A percentile compares a stretch with the other conserved stretches of the same genome.
These are phyloP conservation scores for Agrochola lychnidis DNA, from an alignment of 2,888 invertebrate species.

Conservation along the genomic window DNA sequence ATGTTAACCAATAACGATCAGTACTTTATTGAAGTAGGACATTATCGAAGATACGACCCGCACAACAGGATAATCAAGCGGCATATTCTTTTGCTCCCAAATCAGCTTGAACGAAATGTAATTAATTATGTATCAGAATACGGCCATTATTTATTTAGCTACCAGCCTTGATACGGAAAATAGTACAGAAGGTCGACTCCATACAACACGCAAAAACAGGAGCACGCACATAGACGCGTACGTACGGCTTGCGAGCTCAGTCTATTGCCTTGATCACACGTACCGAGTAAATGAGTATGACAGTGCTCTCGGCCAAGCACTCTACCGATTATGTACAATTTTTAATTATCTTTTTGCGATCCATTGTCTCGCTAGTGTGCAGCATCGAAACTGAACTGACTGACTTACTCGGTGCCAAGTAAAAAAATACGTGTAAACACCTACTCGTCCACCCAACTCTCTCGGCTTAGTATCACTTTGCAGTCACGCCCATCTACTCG, in stretches of 20 bases:
- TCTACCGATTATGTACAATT: background rate
- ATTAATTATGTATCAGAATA: slow-evolving; percentile 60
- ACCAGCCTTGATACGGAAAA: background rate
- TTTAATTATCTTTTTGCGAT: background rate
- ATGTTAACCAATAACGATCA: background rate
- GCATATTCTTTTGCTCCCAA: slow-evolving; percentile 18
- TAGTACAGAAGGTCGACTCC: background rate
- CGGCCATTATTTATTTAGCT: slow-evolving; percentile 50
- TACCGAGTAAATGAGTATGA: background rate
- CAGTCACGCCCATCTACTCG: too few relatives aligned
- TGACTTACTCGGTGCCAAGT: background rate
- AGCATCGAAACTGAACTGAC: background rate
- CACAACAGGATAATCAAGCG: slow-evolving; percentile 24
- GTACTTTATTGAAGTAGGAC: background rate
- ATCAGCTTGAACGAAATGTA: slow-evolving; percentile 51
- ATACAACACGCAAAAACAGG: background rate
- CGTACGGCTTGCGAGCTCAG: background rate
- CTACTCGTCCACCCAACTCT: too few relatives aligned
- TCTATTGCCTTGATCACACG: background rate
- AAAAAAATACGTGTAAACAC: background rate
- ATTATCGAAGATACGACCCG: slow-evolving; percentile 7
- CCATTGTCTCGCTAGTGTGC: too few relatives aligned
- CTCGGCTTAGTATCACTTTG: too few relatives aligned
- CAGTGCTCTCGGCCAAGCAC: background rate
- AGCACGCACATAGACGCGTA: background rate